Evolutionary conservation across 2,113 vertebrate species (phyloP).

Genomic region (Eubucco bourcierii): DNA sequence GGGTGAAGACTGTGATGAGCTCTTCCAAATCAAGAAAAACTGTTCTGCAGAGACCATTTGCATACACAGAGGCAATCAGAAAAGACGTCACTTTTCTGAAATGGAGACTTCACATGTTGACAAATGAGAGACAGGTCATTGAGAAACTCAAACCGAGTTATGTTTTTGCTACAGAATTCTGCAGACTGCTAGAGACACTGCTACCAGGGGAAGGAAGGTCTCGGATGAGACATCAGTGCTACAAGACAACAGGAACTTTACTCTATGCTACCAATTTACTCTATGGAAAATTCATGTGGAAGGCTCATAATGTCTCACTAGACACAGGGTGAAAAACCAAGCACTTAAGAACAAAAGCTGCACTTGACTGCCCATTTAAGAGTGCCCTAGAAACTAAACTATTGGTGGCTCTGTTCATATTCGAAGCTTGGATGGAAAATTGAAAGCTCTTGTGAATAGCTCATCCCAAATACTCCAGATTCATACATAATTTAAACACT

Average conservation of each 20-base stretch:
- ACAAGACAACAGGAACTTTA: not conserved
- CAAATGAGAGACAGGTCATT: not conserved
- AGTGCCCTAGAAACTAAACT: not conserved
- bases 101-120: not conserved
- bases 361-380: not conserved
- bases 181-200: not conserved
- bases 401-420: not conserved
- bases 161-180: not conserved
- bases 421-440: not conserved
- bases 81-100: not conserved
- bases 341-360: not conserved
- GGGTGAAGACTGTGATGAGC: not conserved
- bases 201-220: not conserved
- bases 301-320: not conserved
- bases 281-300: not conserved
- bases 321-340: not conserved
- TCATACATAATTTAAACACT: slow-evolving; percentile 41
- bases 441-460: slow-evolving; percentile 24
- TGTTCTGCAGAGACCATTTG: not conserved
- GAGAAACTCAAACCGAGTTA: not conserved
- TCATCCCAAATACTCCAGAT: slow-evolving; percentile 10
- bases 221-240: not conserved
- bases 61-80: not conserved
- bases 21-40: not conserved
- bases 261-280: not conserved